Evolutionary conservation across 2,113 vertebrate genomes (phyloP), one percentile per base, ranked within the genome.

Genomic region (Neogale vison): DNA sequence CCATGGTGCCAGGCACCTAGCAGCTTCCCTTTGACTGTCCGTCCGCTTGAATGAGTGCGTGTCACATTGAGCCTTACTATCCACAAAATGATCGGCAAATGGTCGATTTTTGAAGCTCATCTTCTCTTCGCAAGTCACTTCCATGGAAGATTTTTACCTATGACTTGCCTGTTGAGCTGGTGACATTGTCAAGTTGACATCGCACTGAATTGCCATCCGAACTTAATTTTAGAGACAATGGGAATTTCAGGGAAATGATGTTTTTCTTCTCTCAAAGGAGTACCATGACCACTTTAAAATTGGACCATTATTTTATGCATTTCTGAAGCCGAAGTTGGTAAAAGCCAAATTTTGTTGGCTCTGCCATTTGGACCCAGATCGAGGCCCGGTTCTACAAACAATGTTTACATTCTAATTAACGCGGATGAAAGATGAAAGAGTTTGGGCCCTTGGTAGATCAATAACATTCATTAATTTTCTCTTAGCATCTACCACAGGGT

Each of bases 251-350:
- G 84, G 31, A 93, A 79, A 57, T 11, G 47, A 71, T 94, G 88
- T 82, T 92, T 96, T 92, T 89, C 79, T 79, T 85, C 52, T 88
- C 61, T 89, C 17, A 63, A 71, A 95, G 72, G 52, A 77, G 84
- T 79, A 79, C 23, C 52, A 23, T 45, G 61, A 59, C 39, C 34
- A 52, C 76, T 88, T 96, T 93, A 42, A 88, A 93, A 52, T 79
- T 77, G 72, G 55, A 55, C 80, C 50, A 84, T 95, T 96, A 67
- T 31, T 82, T 39, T 85, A 55, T 79, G 84, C 84, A 79, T 93
- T 84, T 91, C 47, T 93, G 59, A 92, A 95, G 79, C 26, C 47
- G 29, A 77, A 88, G 31, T 26, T 85, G 71, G 80, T 47, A 84
- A 95, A 83, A 80, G 59, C 24, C 61, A 93, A 63, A 69, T 79